Evolutionary conservation across 2,888 invertebrate genomes (phyloP).

Genomic region (Synergus laeviventris): DNA sequence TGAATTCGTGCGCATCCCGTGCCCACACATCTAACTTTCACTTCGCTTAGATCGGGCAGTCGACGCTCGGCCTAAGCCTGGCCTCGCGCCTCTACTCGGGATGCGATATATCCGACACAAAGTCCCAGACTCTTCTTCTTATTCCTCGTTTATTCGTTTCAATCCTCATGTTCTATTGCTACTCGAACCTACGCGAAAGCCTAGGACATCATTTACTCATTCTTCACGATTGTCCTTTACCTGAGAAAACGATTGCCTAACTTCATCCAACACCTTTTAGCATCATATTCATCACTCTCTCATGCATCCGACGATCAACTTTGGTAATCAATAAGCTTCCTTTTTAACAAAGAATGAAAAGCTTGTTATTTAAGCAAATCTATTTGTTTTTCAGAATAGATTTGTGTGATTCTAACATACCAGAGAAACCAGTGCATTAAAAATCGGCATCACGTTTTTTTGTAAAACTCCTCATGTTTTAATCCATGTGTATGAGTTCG

Average conservation of each 20-base stretch:
- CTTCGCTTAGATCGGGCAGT: constrained; percentile 73
- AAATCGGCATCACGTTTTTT: background rate
- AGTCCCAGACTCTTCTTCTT: constrained; percentile 55
- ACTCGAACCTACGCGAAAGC: constrained; percentile 9
- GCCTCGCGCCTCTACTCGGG: constrained; percentile 55
- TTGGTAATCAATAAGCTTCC: background rate
- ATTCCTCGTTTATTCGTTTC: constrained; percentile 35
- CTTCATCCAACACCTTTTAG: background rate
- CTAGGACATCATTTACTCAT: background rate
- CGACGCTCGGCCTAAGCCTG: constrained; percentile 56
- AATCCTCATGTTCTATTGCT: background rate
- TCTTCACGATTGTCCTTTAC: constrained; percentile 2
- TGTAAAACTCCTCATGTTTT: background rate
- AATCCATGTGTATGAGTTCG: constrained; percentile 6
- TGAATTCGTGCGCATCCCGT: constrained; percentile 77
- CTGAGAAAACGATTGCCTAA: background rate
- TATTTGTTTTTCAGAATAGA: no score
- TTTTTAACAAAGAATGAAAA: background rate
- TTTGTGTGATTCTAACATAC: no score
- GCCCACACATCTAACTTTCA: constrained; percentile 77
- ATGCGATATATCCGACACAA: constrained; percentile 60
- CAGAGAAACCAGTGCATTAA: background rate
- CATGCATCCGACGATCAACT: background rate
- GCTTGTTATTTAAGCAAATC: no score
- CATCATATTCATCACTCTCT: no score